Base-by-base conservation (phyloP, 2,888 invertebrate genomes). In the Bursaphelenchus okinawaensis region DNA sequence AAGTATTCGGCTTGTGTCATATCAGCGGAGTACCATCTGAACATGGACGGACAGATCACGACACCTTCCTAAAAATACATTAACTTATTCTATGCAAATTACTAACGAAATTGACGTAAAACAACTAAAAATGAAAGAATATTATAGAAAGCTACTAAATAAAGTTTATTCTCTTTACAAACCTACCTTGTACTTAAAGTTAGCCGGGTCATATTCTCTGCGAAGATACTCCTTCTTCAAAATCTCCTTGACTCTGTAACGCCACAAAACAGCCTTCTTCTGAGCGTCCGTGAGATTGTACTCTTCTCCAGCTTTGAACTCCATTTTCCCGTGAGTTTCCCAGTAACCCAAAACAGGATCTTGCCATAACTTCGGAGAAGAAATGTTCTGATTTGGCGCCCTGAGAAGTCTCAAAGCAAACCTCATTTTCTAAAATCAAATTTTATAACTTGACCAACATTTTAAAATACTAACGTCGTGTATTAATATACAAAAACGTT, bases 31-130 rank as follows among this genome's bases (percentile, higher is more conserved):
- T 82, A 82, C 82, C 82, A 82, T 27, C 82, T 78, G 75, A 83
- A 82, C 78, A 82, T 78, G 4, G 81, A 79, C 7, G 82, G 82
- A 62, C 82, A 82, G 71, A 83, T 77, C 24, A 75, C 72, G n/a
- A 81, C 73, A 7, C 81, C 81, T 67, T 80, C 77, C 79, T 79
- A 20, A 50, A 73, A 63, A 26, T 12, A n/a, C n/a, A 40, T 40
- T 1, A 20, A 22, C 1, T 3, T 28, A 29, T 58, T 4, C 23
- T 67, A 19, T 64, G 9, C 2, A 22, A 22, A 22, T 12, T 52
- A 4, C 51, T 26, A 62, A 22, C 1, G 40, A 40, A n/a, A 26
- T n/a, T 19, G 50, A 19, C 24, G 16, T 6, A 16, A 50, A 9
- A 20, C 9, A 50, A 52, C 22, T 7, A 24, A 23, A 4, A 7